A percentile compares a stretch with the other conserved stretches of the same genome.
Conservation (phyloP, 2,113 vertebrate species). For the Mormoops blainvillei region DNA sequence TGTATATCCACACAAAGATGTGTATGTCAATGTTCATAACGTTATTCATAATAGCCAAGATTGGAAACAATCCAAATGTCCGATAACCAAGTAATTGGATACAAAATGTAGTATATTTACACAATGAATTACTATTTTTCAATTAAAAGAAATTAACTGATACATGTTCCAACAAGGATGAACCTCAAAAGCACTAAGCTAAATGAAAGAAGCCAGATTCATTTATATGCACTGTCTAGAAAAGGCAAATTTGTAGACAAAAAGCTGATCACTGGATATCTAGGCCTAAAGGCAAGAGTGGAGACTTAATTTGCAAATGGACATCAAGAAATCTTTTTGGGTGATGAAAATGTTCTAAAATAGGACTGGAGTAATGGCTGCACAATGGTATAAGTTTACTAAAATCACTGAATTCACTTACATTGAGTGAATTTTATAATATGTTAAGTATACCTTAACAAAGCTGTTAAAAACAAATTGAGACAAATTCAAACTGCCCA, state of each 20-base stretch:
- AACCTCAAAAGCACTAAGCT: not conserved
- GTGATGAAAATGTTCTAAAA: conserved; percentile 21
- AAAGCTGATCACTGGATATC: not conserved
- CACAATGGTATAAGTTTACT: not conserved
- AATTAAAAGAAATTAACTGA: conserved; percentile 19
- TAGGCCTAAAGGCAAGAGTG: not conserved
- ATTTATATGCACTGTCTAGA: not conserved
- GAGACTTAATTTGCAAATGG: not conserved
- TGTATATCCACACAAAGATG: not conserved
- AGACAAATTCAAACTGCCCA: not conserved
- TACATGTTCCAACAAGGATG: not conserved
- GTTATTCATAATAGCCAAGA: not conserved
- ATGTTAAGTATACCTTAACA: not conserved
- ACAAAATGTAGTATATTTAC: not conserved
- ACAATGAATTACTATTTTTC: not conserved
- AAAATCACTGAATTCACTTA: not conserved
- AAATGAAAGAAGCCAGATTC: not conserved
- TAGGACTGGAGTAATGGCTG: not conserved
- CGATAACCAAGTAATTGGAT: not conserved
- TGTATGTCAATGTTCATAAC: not conserved
- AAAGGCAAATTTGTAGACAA: not conserved
- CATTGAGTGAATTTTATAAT: not conserved
- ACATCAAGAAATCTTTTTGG: not conserved
- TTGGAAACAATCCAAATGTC: not conserved
- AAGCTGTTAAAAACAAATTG: not conserved